phyloP scores from a whole-genome alignment of 2,797 vertebrate genomes.

The Danio aesculapii region DNA sequence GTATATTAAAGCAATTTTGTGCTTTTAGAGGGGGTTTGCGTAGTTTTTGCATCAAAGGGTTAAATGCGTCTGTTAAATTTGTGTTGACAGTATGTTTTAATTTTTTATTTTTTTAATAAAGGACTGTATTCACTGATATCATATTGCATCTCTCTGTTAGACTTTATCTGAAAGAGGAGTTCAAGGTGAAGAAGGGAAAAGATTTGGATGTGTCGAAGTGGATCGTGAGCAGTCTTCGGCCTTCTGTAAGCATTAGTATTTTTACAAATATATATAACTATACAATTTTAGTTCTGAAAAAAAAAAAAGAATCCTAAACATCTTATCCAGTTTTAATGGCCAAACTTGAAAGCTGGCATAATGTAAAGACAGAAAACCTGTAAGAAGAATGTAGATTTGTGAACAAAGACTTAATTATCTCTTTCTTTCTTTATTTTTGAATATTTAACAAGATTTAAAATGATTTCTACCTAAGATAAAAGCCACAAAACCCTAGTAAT shows the following conservation, averaged over 20 bases:
- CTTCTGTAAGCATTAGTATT: slow-evolving; percentile 74
- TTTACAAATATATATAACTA: too few species aligned
- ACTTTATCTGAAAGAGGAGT: slow-evolving; percentile 89
- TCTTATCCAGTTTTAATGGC: too few species aligned
- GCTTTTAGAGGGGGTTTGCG: too few species aligned
- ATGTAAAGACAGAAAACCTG: not conserved
- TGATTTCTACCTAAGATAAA: not conserved
- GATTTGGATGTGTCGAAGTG: slow-evolving; percentile 84
- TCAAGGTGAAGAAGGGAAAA: slow-evolving; percentile 83
- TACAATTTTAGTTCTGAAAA: too few species aligned
- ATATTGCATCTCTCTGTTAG: slow-evolving; percentile 71
- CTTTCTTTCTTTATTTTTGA: too few species aligned
- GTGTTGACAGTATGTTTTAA: not conserved
- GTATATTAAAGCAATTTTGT: too few species aligned
- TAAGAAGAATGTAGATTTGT: too few species aligned
- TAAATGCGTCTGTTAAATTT: not conserved
- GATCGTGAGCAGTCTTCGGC: slow-evolving; percentile 82
- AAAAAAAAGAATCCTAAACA: too few species aligned
- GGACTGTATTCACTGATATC: not conserved
- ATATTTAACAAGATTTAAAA: not conserved
- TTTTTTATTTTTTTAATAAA: not conserved
- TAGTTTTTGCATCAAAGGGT: not conserved
- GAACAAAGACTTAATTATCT: too few species aligned
- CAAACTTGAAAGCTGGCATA: too few species aligned
- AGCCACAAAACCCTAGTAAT: not conserved